Base-by-base conservation (phyloP, 2,113 vertebrate genomes). In the Actenoides hombroni region DNA sequence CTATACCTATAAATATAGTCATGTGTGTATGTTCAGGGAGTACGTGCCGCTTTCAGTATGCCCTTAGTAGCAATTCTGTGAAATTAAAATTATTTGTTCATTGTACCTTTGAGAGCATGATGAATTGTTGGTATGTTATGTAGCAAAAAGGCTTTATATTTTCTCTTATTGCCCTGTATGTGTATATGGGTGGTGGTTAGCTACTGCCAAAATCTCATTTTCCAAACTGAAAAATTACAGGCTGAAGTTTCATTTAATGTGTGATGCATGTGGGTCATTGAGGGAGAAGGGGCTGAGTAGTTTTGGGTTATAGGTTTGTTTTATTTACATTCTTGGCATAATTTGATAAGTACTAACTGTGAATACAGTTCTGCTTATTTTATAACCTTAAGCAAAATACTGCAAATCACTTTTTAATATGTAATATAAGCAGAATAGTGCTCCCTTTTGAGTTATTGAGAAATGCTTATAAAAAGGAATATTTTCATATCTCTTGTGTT, bases 51-150 rank as follows among this genome's bases (percentile, higher is more conserved):
- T 86, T 90, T 53, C 39, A 83, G 18, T 57, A 23, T 39, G 16
- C 26, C 40, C 67, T 61, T 40, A 53, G 37, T 7, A 63, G 28
- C 24, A 83, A 49, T 81, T 77, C 37, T 35, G 21, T 65, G 59
- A 83, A 90, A 90, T 68, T 75, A 42, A 70, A 94, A 74, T 70
- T 69, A 48, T 76, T 94, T 90, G 33, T 57, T 44, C 14, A 23
- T 53, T 2, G 1, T 76, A 53, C 57, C 24, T 65, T 77, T 92
- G 59, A 46, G 25, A 86, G 10, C 10, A 24, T 26, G 67, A 70
- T 57, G 49, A 71, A 56, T 24, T 78, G 11, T 33, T 76, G n/a
- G 4, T 60, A 25, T 67, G 37, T 16, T 59, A 13, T 12, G 48
- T 33, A 83, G n/a, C 25, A 78, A 21, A 78, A 77, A 46, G 11